phyloP scores from a whole-genome alignment of 2,113 vertebrate genomes.

The Odocoileus virginianus region DNA sequence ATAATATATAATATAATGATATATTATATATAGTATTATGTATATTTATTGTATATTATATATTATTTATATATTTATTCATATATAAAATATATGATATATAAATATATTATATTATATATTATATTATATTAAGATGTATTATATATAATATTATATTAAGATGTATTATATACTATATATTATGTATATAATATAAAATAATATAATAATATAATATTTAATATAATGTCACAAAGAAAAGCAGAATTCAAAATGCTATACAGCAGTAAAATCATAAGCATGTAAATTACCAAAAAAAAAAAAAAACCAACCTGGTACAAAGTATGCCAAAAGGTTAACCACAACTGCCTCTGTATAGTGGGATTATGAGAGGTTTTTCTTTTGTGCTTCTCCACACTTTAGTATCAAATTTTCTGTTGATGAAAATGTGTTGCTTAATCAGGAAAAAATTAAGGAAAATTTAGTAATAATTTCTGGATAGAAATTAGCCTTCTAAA shows the following conservation, averaged over 20 bases:
- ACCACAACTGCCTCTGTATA: not conserved
- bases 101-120: too few species aligned
- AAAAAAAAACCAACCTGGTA: not conserved
- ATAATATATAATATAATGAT: too few species aligned
- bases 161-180: too few species aligned
- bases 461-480: not conserved
- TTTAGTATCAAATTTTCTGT: not conserved
- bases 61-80: too few species aligned
- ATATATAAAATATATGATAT: too few species aligned
- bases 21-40: too few species aligned
- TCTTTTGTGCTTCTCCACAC: not conserved
- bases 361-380: not conserved
- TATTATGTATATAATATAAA: too few species aligned
- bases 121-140: too few species aligned
- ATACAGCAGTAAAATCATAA: not conserved
- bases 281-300: not conserved
- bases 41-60: too few species aligned
- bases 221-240: not conserved
- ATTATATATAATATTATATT: too few species aligned
- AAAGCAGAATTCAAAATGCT: not conserved
- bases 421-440: not conserved
- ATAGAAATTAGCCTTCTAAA: conserved; percentile 7
- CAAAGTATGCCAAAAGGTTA: not conserved
- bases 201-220: not conserved
- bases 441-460: not conserved